phyloP scores from a whole-genome alignment of 1,140 invertebrate genomes.

The Xylocopa sonorina region DNA sequence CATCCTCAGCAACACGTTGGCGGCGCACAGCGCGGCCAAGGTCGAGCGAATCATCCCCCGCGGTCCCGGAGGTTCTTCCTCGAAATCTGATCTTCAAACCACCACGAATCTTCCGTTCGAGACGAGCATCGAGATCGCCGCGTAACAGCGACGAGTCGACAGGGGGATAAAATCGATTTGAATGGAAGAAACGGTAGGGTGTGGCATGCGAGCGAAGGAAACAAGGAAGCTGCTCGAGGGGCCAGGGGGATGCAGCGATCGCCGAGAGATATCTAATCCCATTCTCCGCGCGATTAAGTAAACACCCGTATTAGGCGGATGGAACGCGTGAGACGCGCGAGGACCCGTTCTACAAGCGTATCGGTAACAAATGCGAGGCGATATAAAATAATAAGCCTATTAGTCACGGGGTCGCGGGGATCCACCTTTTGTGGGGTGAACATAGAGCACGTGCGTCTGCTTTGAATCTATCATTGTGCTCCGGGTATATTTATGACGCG shows the following conservation, averaged over 20 bases:
- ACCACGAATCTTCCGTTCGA: no score
- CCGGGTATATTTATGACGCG: constrained; percentile 33
- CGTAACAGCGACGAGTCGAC: no score
- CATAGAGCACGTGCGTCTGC: constrained; percentile 21
- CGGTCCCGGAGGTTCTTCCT: no score
- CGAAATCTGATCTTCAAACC: no score
- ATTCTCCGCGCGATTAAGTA: constrained; percentile 74
- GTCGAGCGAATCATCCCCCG: neutral
- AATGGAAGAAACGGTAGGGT: neutral
- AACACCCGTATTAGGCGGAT: constrained; percentile 70
- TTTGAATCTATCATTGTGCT: constrained; percentile 33
- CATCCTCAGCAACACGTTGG: neutral
- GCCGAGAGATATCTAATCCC: constrained; percentile 61
- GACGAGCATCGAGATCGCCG: no score
- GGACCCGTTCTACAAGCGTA: constrained; percentile 46
- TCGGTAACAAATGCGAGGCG: constrained; percentile 76
- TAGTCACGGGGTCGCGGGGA: constrained; percentile 72
- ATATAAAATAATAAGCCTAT: constrained; percentile 82
- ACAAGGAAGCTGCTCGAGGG: neutral
- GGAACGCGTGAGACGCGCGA: constrained; percentile 51
- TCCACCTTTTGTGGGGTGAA: constrained; percentile 45
- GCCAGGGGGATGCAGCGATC: neutral
- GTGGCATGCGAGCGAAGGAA: neutral
- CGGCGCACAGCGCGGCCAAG: neutral
- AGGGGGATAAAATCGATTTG: neutral